Base-by-base conservation (phyloP, 2,888 invertebrate species). In the Creontiades dilutus region DNA sequence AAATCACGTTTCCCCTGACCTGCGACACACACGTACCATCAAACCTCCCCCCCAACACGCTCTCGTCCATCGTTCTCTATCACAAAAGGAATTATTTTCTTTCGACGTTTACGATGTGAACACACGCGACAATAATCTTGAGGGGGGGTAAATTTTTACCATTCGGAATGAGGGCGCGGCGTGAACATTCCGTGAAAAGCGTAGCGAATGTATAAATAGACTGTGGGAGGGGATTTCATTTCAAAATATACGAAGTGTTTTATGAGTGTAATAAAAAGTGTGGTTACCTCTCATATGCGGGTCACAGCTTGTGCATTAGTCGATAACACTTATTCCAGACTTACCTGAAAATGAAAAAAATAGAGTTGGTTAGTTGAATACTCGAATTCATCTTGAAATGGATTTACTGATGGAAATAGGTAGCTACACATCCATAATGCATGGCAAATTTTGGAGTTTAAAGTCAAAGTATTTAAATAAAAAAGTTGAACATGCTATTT, bases 111-210 rank as follows among this genome's bases (percentile, higher is more conserved):
- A 80, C 78, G 78, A 80, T 46, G 78, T 37, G 78, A 5, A 9
- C 16, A 19, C 78, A 80, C 78, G 78, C 78, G 78, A 80, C 78
- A 80, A 80, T 47, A 80, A 80, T 47, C 37, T 47, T 80, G 19
- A 46, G 16, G n/a, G 46, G 16, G n/a, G 46, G 46, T 19, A 46
- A 47, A 80, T 19, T 19, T 37, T 19, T 80, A 46, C 78, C 46
- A 68, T 19, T 68, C 5, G 19, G 23, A 68, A 57, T 16, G 14
- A 14, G 57, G n/a, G 16, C 19, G 37, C 37, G 37, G 7, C 19
- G 57, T n/a, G n/a, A 68, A 13, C 68, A 19, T 19, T 68, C 23
- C 27, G 12, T n/a, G 57, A 12, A n/a, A 16, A 14, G 52, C 19
- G 1, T 68, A 0, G 68, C 68, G 23, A 68, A 68, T 68, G 23